These are phyloP conservation scores for Zonitis immaculata DNA, from an alignment of 2,888 invertebrate species.

Conservation along the genomic window DNA sequence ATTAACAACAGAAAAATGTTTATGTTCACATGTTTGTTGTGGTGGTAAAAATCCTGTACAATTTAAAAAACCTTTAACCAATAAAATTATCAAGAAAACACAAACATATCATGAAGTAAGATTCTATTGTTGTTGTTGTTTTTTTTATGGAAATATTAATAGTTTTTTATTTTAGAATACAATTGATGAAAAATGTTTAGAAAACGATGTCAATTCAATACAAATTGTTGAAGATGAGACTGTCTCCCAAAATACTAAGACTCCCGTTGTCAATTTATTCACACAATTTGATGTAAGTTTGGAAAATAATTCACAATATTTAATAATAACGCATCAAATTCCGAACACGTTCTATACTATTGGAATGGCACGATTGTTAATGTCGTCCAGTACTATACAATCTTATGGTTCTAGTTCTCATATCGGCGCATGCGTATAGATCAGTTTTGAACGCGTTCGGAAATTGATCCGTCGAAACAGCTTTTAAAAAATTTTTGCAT, in stretches of 20 bases:
- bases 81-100: slow-evolving; percentile 11
- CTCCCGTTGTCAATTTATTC: slow-evolving; percentile 9
- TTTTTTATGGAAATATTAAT: background rate
- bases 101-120: slow-evolving; percentile 9
- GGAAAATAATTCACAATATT: background rate
- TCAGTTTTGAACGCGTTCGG: too few relatives aligned
- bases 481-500: too few relatives aligned
- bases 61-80: slow-evolving; percentile 20
- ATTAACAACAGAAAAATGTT: slow-evolving; percentile 48
- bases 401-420: too few relatives aligned
- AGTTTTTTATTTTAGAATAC: slow-evolving; percentile 3
- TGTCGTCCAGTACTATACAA: too few relatives aligned
- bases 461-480: too few relatives aligned
- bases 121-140: background rate
- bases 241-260: background rate
- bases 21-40: slow-evolving; percentile 55
- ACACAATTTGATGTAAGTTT: slow-evolving; percentile 11
- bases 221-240: slow-evolving; percentile 4
- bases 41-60: slow-evolving; percentile 22
- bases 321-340: background rate
- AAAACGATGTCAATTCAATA: background rate
- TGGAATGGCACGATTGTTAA: too few relatives aligned
- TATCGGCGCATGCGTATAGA: too few relatives aligned
- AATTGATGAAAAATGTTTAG: slow-evolving; percentile 2
- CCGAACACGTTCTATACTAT: too few relatives aligned